These are phyloP conservation scores for Acromyrmex echinatior DNA, from an alignment of 1,140 invertebrate genomes.

Conservation along the genomic window DNA sequence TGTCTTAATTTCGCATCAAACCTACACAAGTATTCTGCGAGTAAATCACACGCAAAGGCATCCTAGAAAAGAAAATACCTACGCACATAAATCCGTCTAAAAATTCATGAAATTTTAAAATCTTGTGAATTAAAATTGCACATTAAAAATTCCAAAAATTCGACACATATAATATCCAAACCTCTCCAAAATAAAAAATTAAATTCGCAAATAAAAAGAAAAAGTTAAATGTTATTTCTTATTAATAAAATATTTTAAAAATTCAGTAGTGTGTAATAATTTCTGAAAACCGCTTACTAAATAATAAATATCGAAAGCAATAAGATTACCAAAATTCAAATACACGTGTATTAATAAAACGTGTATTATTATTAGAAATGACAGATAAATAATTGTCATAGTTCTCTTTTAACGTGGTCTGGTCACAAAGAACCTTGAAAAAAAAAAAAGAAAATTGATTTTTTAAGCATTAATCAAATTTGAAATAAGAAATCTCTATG, in stretches of 20 bases:
- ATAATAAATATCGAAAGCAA: neutral
- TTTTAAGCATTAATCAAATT: neutral
- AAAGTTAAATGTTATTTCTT: slow-evolving; percentile 4
- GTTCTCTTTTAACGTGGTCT: neutral
- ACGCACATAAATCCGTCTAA: slow-evolving; percentile 10
- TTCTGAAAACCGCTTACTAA: neutral
- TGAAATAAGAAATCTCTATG: neutral
- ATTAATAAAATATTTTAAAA: slow-evolving; percentile 7
- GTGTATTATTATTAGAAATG: neutral
- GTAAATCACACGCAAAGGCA: slow-evolving; percentile 39
- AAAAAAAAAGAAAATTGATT: neutral
- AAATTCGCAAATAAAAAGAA: neutral
- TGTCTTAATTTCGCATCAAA: slow-evolving; percentile 32
- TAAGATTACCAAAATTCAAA: neutral
- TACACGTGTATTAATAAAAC: neutral
- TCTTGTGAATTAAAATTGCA: neutral
- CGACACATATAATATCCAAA: too few relatives aligned
- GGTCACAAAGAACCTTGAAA: neutral
- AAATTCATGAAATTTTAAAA: slow-evolving; percentile 5
- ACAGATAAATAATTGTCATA: neutral
- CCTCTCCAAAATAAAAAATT: neutral
- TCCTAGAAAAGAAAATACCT: slow-evolving; percentile 18
- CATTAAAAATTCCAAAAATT: neutral
- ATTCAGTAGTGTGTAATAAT: neutral
- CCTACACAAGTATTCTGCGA: slow-evolving; percentile 35